phyloP scores from a whole-genome alignment of 2,797 vertebrate genomes.

The Chrysocyon brachyurus region DNA sequence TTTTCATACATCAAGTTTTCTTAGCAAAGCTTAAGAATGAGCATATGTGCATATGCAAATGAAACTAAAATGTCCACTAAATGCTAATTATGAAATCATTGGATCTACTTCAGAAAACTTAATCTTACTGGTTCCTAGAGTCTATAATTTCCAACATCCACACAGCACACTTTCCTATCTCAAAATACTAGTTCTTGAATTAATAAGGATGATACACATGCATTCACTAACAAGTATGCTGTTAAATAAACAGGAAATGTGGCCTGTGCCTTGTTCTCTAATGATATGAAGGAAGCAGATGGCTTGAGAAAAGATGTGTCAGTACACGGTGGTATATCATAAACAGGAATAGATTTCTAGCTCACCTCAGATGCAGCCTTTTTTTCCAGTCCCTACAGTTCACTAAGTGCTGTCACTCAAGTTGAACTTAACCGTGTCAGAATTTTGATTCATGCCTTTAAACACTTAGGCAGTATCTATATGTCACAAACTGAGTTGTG shows the following conservation, averaged over 20 bases:
- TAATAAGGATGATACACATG: neutral
- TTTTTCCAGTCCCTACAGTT: neutral
- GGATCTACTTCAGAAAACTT: neutral
- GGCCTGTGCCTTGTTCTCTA: slow-evolving; percentile 46
- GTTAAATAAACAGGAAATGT: slow-evolving; percentile 40
- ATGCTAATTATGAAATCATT: slow-evolving; percentile 47
- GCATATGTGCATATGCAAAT: neutral
- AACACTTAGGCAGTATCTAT: neutral
- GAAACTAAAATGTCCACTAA: neutral
- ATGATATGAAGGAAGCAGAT: slow-evolving; percentile 64
- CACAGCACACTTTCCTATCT: neutral
- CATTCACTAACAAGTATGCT: slow-evolving; percentile 5
- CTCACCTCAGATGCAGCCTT: slow-evolving; percentile 52
- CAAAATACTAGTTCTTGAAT: slow-evolving; percentile 50
- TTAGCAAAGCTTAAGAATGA: slow-evolving; percentile 8
- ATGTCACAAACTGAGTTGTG: neutral
- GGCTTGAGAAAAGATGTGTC: slow-evolving; percentile 43
- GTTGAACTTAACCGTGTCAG: neutral
- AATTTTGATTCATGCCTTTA: slow-evolving; percentile 44
- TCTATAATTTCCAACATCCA: neutral
- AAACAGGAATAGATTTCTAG: slow-evolving; percentile 20
- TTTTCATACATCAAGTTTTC: neutral
- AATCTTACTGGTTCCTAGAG: neutral
- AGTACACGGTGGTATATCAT: slow-evolving; percentile 3
- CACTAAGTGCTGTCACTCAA: slow-evolving; percentile 41